Conservation (phyloP, 2,888 invertebrate genomes). For the Neria commutata region DNA sequence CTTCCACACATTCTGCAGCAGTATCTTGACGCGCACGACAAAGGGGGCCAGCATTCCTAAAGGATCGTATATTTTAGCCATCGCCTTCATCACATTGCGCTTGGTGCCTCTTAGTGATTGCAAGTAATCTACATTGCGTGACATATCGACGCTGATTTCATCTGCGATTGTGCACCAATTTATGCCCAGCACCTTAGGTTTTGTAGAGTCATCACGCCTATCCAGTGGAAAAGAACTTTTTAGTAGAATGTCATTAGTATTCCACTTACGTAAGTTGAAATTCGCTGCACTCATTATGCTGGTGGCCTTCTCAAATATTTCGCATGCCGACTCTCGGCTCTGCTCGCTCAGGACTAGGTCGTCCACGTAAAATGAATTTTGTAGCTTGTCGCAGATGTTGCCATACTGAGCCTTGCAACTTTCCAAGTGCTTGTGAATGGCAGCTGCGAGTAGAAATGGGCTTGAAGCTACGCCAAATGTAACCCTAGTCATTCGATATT, state of each 20-base stretch:
- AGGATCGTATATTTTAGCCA: constrained; percentile 14
- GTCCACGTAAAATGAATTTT: constrained; percentile 7
- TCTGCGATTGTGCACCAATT: too few relatives aligned
- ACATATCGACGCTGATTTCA: constrained; percentile 3
- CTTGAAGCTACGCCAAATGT: background rate
- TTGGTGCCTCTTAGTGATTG: constrained; percentile 5
- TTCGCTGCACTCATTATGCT: too few relatives aligned
- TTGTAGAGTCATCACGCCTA: background rate
- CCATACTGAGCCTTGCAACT: too few relatives aligned
- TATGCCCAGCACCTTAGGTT: too few relatives aligned
- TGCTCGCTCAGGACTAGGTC: constrained; percentile 2
- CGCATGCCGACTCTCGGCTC: too few relatives aligned
- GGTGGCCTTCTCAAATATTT: too few relatives aligned
- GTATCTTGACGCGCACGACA: too few relatives aligned
- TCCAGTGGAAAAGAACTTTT: background rate
- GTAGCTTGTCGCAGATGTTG: background rate
- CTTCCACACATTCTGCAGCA: constrained; percentile 7
- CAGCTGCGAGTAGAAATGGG: background rate
- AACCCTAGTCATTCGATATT: constrained; percentile 22
- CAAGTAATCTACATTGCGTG: background rate
- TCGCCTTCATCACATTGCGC: constrained; percentile 9
- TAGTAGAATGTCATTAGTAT: background rate
- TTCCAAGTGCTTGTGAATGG: background rate
- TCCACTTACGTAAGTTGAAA: background rate
- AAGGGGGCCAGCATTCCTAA: too few relatives aligned